phyloP scores from a whole-genome alignment of 53 echinoderm and acorn worm genomes.

The Stichopus horrens region DNA sequence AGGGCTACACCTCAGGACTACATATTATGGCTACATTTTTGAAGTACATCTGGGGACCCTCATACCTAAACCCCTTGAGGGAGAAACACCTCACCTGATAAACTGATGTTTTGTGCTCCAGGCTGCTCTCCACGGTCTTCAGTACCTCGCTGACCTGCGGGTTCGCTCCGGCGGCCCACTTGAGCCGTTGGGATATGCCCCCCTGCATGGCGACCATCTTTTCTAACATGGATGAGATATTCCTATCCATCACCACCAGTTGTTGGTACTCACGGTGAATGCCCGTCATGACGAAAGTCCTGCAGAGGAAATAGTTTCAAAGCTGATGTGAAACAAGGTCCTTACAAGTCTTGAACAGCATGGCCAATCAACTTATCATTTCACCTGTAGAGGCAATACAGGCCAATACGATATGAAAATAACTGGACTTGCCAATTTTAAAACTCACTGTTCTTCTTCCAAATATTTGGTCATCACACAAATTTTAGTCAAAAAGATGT shows the following conservation, averaged over 20 bases:
- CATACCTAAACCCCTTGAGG: too few species aligned
- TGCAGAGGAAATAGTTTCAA: conserved; percentile 33
- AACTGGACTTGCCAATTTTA: conserved; percentile 50
- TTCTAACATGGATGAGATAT: conserved; percentile 70
- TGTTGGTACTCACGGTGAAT: conserved; percentile 81
- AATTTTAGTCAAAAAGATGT: neutral
- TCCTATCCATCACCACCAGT: conserved; percentile 65
- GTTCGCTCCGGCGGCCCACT: conserved; percentile 98
- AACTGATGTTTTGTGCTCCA: conserved; percentile 60
- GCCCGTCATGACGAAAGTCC: conserved; percentile 92
- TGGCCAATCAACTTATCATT: conserved; percentile 54
- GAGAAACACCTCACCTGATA: conserved; percentile 61
- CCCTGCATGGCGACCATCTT: conserved; percentile 65
- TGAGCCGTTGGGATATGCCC: conserved; percentile 81
- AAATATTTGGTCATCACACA: conserved; percentile 85
- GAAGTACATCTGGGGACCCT: too few species aligned
- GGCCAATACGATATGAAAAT: conserved; percentile 25
- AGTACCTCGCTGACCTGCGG: conserved; percentile 79
- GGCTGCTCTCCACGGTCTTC: conserved; percentile 74
- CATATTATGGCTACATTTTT: too few species aligned
- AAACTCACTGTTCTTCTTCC: conserved; percentile 66
- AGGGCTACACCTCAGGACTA: too few species aligned
- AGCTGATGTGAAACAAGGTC: neutral
- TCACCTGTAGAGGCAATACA: conserved; percentile 52
- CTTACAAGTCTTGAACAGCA: conserved; percentile 73